Conservation (phyloP, 2,113 vertebrate species). For the Phalacrocorax aristotelis region DNA sequence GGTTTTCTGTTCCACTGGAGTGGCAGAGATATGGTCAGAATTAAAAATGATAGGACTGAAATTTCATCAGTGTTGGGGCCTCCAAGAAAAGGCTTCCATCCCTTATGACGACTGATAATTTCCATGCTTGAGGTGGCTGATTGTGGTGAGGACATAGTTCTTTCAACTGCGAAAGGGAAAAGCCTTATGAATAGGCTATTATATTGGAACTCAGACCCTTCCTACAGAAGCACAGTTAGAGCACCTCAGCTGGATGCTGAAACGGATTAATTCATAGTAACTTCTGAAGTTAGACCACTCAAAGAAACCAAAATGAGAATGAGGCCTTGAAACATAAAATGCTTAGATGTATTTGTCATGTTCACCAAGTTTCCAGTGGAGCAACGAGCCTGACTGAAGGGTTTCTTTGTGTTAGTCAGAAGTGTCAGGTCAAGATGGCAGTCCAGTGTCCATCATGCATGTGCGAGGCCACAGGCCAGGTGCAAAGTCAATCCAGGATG, state of each 20-base stretch:
- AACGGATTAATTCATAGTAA: background rate
- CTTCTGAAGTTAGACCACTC: background rate
- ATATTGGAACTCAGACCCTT: background rate
- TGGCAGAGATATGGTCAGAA: background rate
- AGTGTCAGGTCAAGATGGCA: background rate
- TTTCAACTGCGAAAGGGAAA: background rate
- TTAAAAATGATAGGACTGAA: background rate
- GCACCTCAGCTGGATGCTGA: background rate
- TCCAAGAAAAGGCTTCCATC: background rate
- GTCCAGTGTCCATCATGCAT: background rate
- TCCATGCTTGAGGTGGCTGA: background rate
- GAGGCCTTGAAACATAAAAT: background rate
- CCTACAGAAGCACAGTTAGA: background rate
- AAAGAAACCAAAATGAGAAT: background rate
- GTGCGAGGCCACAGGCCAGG: accelerated
- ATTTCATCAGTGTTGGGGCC: background rate
- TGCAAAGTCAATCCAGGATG: background rate
- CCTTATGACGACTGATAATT: background rate
- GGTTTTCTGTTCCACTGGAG: background rate
- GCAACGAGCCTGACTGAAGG: background rate
- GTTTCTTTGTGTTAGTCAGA: background rate
- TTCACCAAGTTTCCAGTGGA: background rate
- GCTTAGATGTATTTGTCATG: background rate
- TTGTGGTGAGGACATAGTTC: background rate
- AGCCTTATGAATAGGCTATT: background rate